Percentiles rank a stretch among this genome's conserved stretches.
These are phyloP conservation scores for Ailurus styani DNA, from an alignment of 2,113 vertebrate genomes.

Conservation along the genomic window DNA sequence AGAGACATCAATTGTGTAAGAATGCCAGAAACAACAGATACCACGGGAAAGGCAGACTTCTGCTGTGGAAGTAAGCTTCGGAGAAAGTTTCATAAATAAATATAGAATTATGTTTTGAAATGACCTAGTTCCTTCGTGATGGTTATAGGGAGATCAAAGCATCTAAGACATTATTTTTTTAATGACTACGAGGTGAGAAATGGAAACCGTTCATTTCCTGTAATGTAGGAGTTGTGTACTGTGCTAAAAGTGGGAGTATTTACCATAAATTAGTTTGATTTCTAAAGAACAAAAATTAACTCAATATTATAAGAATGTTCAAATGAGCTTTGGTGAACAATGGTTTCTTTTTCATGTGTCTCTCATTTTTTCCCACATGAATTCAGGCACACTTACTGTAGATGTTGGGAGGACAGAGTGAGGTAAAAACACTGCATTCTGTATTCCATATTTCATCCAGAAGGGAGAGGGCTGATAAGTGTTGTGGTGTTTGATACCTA, in stretches of 20 bases:
- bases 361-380: not conserved
- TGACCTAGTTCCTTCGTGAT: not conserved
- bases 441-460: not conserved
- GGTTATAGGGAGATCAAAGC: not conserved
- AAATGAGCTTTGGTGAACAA: not conserved
- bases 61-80: not conserved
- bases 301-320: not conserved
- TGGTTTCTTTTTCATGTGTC: not conserved
- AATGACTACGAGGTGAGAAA: not conserved
- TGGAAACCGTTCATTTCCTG: not conserved
- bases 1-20: not conserved
- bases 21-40: constrained; percentile 22
- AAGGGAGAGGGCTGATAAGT: not conserved
- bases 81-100: constrained; percentile 8
- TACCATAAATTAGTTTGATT: not conserved
- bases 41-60: not conserved
- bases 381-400: not conserved
- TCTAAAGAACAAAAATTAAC: not conserved
- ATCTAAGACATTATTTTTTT: not conserved
- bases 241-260: not conserved
- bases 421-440: not conserved
- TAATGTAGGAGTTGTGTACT: not conserved
- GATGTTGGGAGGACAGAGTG: not conserved
- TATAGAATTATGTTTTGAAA: not conserved
- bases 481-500: not conserved